Base-by-base conservation (phyloP, 2,113 vertebrate genomes). In the Mixornis gularis region DNA sequence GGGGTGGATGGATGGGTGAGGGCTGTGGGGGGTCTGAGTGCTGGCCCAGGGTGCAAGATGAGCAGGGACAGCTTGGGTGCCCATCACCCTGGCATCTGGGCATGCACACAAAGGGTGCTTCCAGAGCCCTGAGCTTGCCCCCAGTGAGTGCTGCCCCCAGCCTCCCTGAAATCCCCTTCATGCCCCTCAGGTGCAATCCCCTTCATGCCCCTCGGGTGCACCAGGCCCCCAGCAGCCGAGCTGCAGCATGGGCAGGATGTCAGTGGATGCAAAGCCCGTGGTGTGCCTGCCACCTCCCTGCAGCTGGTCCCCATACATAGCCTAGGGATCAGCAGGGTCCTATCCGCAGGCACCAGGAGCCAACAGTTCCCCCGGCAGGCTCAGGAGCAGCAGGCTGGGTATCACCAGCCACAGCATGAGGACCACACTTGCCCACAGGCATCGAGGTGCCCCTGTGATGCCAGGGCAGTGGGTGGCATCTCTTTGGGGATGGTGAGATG, bases 391-490 rank as follows among this genome's bases (percentile, higher is more conserved):
- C 0, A 0, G 36, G 18, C 38, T 48, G 64, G 30, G 40, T 34
- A 52, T 20, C 3, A 1, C 32, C 76, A 82, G 56, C 66, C 3
- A 2, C 4, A 7, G 64, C 2, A 0, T 38, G 46, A 79, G 63
- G 52, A 59, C 25, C 52, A 41, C 9, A 0, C 34, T 40, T 25
- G 19, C 34, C 46, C 13, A 2, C 0, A 0, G 46, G 22, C 21
- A 44, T 41, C 1, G 0, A 25, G 26, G 32, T 76, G 24, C 7
- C 32, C 24, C 70, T 0, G 0, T 9, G 13, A 48, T 69, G 59
- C 72, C 8, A 1, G 49, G 30, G n/a, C 48, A 59, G n/a, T 11
- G 30, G 49, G 41, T n/a, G 70, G 38, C 43, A 19, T 78, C 34
- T 66, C 22, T 8, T 12, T 10, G 3, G 41, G 46, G 58, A 66